Conservation (phyloP, 1,140 invertebrate species). For the Sycophaga agraensis region DNA sequence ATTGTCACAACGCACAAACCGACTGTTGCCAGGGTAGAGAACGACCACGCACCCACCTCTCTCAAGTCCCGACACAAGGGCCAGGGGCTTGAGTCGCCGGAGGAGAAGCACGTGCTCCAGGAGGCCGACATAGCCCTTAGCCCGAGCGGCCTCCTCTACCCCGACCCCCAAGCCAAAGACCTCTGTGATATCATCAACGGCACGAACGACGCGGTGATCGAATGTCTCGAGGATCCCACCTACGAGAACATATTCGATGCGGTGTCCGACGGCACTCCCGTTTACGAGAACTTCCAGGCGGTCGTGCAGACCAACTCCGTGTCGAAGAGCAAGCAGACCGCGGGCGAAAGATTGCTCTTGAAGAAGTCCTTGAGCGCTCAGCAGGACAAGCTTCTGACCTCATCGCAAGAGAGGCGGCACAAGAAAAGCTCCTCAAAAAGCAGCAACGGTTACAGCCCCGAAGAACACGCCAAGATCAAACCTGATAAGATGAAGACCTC, state of each 20-base stretch:
- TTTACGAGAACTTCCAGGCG: slow-evolving; percentile 35
- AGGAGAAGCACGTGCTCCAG: background rate
- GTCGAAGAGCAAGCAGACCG: background rate
- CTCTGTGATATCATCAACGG: slow-evolving; percentile 12
- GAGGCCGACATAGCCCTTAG: background rate
- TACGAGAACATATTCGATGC: slow-evolving; percentile 35
- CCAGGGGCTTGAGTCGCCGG: background rate
- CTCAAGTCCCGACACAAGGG: background rate
- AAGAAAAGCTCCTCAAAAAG: background rate
- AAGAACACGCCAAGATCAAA: background rate
- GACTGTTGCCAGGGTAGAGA: slow-evolving; percentile 37
- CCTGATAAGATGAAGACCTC: slow-evolving; percentile 8
- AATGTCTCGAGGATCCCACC: background rate
- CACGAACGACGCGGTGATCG: background rate
- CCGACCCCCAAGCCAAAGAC: slow-evolving; percentile 32
- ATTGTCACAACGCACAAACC: slow-evolving; percentile 36
- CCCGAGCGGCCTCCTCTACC: background rate
- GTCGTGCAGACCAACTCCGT: no score
- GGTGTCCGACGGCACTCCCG: slow-evolving; percentile 16
- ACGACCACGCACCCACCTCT: slow-evolving; percentile 19
- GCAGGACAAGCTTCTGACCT: background rate
- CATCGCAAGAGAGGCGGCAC: background rate
- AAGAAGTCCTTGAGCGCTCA: background rate
- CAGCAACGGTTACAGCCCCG: background rate
- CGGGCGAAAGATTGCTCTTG: background rate